phyloP scores from a whole-genome alignment of 2,888 invertebrate genomes.

The Graphium colonna region DNA sequence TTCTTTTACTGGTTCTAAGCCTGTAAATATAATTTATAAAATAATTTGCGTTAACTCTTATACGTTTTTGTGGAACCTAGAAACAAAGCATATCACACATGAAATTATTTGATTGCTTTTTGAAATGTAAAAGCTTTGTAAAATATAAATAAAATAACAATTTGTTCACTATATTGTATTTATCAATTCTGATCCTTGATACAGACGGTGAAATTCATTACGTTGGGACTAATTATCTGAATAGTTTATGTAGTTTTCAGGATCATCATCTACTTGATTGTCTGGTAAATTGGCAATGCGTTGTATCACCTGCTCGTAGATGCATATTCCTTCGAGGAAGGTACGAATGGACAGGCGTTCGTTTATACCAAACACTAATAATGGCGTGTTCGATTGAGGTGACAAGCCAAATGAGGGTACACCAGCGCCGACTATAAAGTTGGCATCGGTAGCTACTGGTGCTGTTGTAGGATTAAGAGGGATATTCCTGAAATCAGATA shows the following conservation, averaged over 20 bases:
- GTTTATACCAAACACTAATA: neutral
- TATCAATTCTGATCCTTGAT: too few relatives aligned
- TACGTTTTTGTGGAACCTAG: too few relatives aligned
- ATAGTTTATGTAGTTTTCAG: neutral
- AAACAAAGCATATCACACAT: too few relatives aligned
- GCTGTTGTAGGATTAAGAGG: neutral
- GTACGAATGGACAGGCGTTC: constrained; percentile 1
- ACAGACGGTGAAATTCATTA: too few relatives aligned
- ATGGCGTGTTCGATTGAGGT: constrained; percentile 1
- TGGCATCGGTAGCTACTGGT: neutral
- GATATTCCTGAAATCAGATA: constrained; percentile 1
- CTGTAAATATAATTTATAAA: too few relatives aligned
- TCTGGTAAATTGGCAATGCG: constrained; percentile 5
- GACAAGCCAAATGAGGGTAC: constrained; percentile 4
- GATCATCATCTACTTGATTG: neutral
- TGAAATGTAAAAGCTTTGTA: too few relatives aligned
- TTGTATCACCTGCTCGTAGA: neutral
- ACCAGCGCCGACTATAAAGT: neutral
- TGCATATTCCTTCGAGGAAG: constrained; percentile 1
- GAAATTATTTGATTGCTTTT: too few relatives aligned
- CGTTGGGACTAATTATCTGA: neutral
- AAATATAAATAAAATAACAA: too few relatives aligned
- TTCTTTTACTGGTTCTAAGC: too few relatives aligned
- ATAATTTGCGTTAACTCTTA: too few relatives aligned
- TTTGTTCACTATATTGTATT: too few relatives aligned